A percentile compares a stretch with the other conserved stretches of the same genome.
phyloP scores from a whole-genome alignment of 2,797 vertebrate genomes.

The Scyliorhinus canicula region DNA sequence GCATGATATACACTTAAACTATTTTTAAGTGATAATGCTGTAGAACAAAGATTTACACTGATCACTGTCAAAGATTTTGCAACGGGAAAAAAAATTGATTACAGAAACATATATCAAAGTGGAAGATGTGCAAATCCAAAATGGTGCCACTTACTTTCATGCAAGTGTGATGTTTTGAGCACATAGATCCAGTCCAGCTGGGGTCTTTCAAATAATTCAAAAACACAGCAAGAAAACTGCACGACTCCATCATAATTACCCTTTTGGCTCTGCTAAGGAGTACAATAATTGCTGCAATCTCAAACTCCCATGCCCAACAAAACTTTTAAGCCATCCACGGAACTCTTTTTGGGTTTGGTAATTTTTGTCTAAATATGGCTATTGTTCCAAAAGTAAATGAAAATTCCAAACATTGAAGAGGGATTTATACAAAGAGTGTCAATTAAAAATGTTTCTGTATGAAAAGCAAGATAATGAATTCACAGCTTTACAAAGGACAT shows the following conservation, averaged over 20 bases:
- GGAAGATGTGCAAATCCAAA: background rate
- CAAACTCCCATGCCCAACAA: background rate
- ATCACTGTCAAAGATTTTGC: background rate
- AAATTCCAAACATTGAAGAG: constrained; percentile 24
- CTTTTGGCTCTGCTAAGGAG: background rate
- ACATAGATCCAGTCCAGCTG: no score
- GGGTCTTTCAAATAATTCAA: background rate
- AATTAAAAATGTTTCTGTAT: constrained; percentile 28
- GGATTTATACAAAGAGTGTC: constrained; percentile 35
- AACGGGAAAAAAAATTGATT: background rate
- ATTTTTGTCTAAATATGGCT: constrained; percentile 5
- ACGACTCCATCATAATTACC: background rate
- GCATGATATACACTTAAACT: background rate
- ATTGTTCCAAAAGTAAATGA: constrained; percentile 18
- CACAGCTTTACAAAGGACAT: constrained; percentile 23
- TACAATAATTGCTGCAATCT: background rate
- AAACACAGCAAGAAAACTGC: background rate
- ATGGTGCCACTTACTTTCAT: background rate
- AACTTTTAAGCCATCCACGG: background rate
- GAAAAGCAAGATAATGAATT: constrained; percentile 20
- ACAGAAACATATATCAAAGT: background rate
- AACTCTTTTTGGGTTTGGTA: background rate
- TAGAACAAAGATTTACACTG: background rate
- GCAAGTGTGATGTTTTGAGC: background rate
- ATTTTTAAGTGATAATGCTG: background rate